Base-by-base conservation (phyloP, 1,140 invertebrate genomes). In the Pogonus chalceus region DNA sequence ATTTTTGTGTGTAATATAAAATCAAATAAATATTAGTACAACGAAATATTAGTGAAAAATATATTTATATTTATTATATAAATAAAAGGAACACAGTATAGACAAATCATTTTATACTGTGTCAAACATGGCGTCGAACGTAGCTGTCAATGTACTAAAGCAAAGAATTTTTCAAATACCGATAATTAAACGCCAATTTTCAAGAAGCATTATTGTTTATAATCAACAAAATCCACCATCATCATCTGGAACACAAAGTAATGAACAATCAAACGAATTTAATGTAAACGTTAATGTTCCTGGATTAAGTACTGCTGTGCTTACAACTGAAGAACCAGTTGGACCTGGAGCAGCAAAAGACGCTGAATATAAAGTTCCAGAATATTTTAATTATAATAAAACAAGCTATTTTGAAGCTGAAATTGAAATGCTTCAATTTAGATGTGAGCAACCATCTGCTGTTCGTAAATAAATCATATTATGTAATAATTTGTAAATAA, bases 361-460 rank as follows among this genome's bases (percentile, higher is more conserved):
- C 54, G 79, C 76, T 24, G 74, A 79, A 1, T 94, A 93, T 64
- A 90, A 90, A 72, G 88, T 89, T 62, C 86, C 88, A 0, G 90
- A 93, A 72, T 92, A 92, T 65, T 94, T 84, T 63, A 81, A 78
- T 58, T 92, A 92, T 61, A 80, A 90, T 62, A 75, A 78, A 21
- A 82, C 79, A 60, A 87, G 83, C 55, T 92, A 84, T 63, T 85
- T 81, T 59, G 87, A 93, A 70, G 83, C 89, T 48, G 88, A 93
- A 76, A 78, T 90, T 16, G 88, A 92, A 76, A 83, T 93, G 82
- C 71, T 75, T 12, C 83, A 87, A 64, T 86, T 77, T 62, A 78
- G 90, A 66, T 72, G 85, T 46, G 84, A 84, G 37, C 82, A 85
- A 67, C 87, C 87, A 35, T 82, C 80, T 18, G 75, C 77, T 12